Evolutionary conservation across 1,140 invertebrate genomes (phyloP).

Genomic region (Zaprionus inermis): DNA sequence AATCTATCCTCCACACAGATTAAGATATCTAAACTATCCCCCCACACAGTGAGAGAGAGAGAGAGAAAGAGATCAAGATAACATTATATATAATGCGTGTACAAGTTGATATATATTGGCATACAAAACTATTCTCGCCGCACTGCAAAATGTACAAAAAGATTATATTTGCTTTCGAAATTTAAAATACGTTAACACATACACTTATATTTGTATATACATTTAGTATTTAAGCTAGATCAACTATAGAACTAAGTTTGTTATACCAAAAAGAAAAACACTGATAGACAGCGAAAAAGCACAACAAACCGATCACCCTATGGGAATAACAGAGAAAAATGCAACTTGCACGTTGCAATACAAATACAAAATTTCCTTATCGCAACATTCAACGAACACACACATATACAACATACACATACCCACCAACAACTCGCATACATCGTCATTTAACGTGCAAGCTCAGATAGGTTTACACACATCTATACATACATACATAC

Average conservation of each 20-base stretch:
- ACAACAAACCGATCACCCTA: not conserved
- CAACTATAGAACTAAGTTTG: not conserved
- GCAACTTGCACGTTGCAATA: slow-evolving; percentile 44
- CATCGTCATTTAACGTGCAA: not conserved
- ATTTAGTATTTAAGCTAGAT: not conserved
- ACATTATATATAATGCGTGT: slow-evolving; percentile 84
- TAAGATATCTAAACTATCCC: slow-evolving; percentile 30
- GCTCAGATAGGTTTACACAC: slow-evolving; percentile 4
- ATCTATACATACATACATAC: not conserved
- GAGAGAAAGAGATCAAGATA: slow-evolving; percentile 67
- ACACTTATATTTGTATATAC: not conserved
- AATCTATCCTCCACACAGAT: slow-evolving; percentile 23
- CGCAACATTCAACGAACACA: slow-evolving; percentile 3
- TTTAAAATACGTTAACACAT: not conserved
- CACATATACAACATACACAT: not conserved
- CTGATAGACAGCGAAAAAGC: not conserved
- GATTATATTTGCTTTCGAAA: not conserved
- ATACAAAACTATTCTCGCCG: slow-evolving; percentile 13
- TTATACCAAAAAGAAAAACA: slow-evolving; percentile 9
- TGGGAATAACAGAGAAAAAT: slow-evolving; percentile 5
- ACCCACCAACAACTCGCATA: not conserved
- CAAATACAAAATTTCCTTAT: slow-evolving; percentile 14
- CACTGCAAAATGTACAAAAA: slow-evolving; percentile 19
- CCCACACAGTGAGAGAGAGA: slow-evolving; percentile 17
- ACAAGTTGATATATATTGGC: slow-evolving; percentile 64